These are phyloP conservation scores for Danionella dracula DNA, from an alignment of 2,797 vertebrate genomes.

Conservation along the genomic window DNA sequence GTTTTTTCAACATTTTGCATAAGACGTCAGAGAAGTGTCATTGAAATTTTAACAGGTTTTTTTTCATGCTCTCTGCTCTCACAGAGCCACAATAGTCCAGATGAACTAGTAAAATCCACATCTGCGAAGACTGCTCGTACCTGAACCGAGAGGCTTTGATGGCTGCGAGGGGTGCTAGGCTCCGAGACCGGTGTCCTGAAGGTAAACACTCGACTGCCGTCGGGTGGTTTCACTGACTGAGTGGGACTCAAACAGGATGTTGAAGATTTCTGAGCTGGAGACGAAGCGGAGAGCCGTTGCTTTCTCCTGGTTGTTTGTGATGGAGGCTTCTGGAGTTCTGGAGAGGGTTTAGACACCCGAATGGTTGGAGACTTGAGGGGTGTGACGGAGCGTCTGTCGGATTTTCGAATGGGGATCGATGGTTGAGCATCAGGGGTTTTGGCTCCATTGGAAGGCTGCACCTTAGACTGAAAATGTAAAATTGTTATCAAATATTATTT, in stretches of 20 bases:
- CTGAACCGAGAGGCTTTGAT: conserved; percentile 38
- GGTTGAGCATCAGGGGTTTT: conserved; percentile 20
- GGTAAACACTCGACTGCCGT: conserved; percentile 16
- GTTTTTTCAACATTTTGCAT: too few species aligned
- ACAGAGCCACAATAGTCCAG: too few species aligned
- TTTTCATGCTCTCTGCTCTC: too few species aligned
- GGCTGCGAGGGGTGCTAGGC: conserved; percentile 22
- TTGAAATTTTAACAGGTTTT: too few species aligned
- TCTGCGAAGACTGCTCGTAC: too few species aligned
- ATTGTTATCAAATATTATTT: too few species aligned
- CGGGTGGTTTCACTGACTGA: conserved; percentile 39
- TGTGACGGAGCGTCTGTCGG: neutral
- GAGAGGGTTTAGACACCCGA: neutral
- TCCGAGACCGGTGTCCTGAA: conserved; percentile 31
- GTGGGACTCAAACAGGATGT: conserved; percentile 29
- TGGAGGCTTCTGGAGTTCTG: neutral
- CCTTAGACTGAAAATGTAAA: conserved; percentile 20
- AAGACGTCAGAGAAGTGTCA: too few species aligned
- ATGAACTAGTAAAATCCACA: too few species aligned
- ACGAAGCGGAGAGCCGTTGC: neutral
- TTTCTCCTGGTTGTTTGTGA: neutral
- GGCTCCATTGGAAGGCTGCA: conserved; percentile 49
- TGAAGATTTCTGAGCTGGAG: neutral
- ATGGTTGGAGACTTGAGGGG: conserved; percentile 28
- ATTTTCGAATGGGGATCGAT: conserved; percentile 1